Percentiles rank a stretch among this genome's conserved stretches.
Evolutionary conservation across 1,140 invertebrate species (phyloP).

Genomic region (Onthophagus taurus): DNA sequence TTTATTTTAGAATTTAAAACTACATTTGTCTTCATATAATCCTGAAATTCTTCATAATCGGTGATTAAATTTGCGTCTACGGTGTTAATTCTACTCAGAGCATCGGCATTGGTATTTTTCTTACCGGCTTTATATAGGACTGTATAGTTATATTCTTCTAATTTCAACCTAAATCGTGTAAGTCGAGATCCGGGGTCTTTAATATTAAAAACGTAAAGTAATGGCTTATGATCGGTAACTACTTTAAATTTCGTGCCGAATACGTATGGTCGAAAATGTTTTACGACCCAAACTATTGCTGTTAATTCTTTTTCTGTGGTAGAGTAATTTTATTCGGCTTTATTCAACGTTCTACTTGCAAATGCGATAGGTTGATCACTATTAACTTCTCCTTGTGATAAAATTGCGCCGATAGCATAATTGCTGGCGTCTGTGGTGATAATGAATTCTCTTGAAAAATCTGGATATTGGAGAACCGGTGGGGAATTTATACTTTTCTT

Average conservation of each 20-base stretch:
- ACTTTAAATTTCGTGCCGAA: conserved; percentile 29
- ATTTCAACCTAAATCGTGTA: no score
- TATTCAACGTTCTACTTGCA: conserved; percentile 2
- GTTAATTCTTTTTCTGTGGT: conserved; percentile 3
- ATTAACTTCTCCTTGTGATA: neutral
- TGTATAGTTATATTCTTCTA: no score
- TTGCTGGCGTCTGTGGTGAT: conserved; percentile 27
- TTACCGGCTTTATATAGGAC: no score
- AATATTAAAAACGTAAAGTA: conserved; percentile 15
- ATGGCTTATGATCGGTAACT: conserved; percentile 27
- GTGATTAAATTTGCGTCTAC: no score
- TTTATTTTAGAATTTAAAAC: conserved; percentile 2
- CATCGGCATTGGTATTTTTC: no score
- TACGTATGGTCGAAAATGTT: conserved; percentile 35
- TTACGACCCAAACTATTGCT: conserved; percentile 23
- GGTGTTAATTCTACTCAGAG: no score
- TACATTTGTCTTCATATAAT: conserved; percentile 3
- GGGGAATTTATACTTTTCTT: neutral
- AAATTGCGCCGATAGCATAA: conserved; percentile 18
- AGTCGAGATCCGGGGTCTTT: no score
- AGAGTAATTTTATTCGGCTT: neutral
- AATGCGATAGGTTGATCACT: neutral
- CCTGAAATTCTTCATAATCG: no score
- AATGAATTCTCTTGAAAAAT: conserved; percentile 15
- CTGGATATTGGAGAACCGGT: conserved; percentile 7